Evolutionary conservation across 2,888 invertebrate genomes (phyloP), one percentile per base, ranked within the genome.

Genomic region (Linnaemya tessellans): DNA sequence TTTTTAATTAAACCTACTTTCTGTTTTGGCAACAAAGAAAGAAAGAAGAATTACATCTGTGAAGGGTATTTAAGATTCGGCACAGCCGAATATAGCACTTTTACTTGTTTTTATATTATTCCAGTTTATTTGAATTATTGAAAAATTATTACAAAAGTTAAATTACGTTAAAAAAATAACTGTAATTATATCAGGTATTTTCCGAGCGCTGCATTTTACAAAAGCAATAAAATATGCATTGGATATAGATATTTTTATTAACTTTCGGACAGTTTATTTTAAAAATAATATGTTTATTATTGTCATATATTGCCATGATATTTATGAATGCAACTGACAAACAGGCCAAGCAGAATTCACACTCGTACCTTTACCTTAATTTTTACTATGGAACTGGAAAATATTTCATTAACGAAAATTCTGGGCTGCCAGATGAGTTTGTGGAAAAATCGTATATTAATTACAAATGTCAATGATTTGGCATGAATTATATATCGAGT

Each of bases 221-320:
- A 46, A 56, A 18, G n/a, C 58, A 18, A 60, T 35, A 60, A 60
- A 35, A 18, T 60, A 18, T 18, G 1, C n/a, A 35, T 60, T n/a
- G 35, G 35, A 35, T 60, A 35, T 35, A 35, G 20, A 38, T 62
- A 11, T n/a, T n/a, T 62, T 62, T 11, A 41, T 35, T 38, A 60
- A 35, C 35, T 60, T 2, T 15, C 20, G 18, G 11, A 38, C 13
- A 41, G 18, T 41, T 62, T 62, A 38, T 62, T 41, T 62, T 7
- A 20, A 62, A 62, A 41, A 41, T 41, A 41, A 64, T 60, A 22
- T 20, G 20, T 62, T 62, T 41, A 20, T 62, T 62, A 62, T 3
- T 38, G 38, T 18, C 38, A 13, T 62, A 20, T 20, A 41, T 38
- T 62, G 18, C 35, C 5, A 5, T 62, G 20, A 41, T 43, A 64